phyloP scores from a whole-genome alignment of 2,797 vertebrate genomes.

The Florisuga fusca region DNA sequence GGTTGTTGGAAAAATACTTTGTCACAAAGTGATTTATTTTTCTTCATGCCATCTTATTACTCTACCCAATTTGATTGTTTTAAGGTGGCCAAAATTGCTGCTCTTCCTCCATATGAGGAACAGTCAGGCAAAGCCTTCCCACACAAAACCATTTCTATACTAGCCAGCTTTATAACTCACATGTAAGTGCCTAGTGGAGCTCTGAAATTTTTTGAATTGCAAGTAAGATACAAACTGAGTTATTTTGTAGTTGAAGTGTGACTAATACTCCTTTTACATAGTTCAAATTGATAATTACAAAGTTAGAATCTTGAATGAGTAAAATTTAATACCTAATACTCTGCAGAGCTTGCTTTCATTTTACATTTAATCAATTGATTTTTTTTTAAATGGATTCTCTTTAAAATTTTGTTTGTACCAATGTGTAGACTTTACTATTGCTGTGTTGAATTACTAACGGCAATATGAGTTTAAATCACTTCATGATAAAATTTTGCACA shows the following conservation, averaged over 20 bases:
- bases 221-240: background rate
- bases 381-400: conserved; percentile 45
- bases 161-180: background rate
- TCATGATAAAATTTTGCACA: conserved; percentile 74
- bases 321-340: conserved; percentile 23
- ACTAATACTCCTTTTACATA: conserved; percentile 37
- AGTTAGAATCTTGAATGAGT: conserved; percentile 22
- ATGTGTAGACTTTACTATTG: background rate
- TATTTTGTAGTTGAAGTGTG: conserved; percentile 23
- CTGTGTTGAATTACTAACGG: conserved; percentile 10
- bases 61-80: background rate
- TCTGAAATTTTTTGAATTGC: background rate
- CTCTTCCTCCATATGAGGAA: background rate
- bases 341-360: conserved; percentile 17
- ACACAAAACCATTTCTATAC: background rate
- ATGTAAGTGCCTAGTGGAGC: background rate
- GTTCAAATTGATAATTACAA: conserved; percentile 37
- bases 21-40: background rate
- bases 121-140: background rate
- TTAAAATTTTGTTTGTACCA: conserved; percentile 51
- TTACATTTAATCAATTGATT: conserved; percentile 46
- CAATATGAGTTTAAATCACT: conserved; percentile 69
- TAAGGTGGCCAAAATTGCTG: background rate
- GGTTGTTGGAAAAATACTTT: background rate
- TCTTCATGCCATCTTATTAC: background rate